Evolutionary conservation across 1,140 invertebrate genomes (phyloP), one percentile per base, ranked within the genome.

Genomic region (Dermatophagoides farinae): DNA sequence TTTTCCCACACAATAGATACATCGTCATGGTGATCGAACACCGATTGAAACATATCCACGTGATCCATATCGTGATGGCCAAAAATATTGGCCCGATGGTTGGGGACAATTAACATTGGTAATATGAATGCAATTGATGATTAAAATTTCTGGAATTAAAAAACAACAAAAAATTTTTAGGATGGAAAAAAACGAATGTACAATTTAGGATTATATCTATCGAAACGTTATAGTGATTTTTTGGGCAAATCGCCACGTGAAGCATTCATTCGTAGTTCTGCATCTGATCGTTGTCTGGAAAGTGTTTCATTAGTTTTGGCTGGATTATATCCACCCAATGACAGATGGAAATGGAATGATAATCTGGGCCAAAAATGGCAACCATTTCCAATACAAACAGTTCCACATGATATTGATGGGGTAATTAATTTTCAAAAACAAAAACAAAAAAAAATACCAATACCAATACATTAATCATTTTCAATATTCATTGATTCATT

Each of bases 51-150:
- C 64, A 0, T 87, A 84, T 65, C 78, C 78, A 43, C 83, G 77
- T 67, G 84, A 86, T 73, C 81, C 81, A 6, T 78, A 76, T 65
- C 77, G 82, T 68, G 71, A 74, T 60, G 54, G 9, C 5, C 10
- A 1, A 23, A 31, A 31, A 31, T 58, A 44, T 52, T 89, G 86
- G 86, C 79, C 83, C 8, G 79, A 79, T 22, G 83, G 80, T 62
- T 76, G 77, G 72, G 85, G 84, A 14, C 78, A 87, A 68, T 70
- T 91, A 18, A 88, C 86, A 0, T 81, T 83, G 71, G 84, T 62
- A 46, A 2, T 31, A 8, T 20, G 16, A 58, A 31, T 43, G 53
- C 25, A 41, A 37, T 18, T 6, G 2, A 18, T 55, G 16, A n/a
- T 9, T 52, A 6, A 39, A 50, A 23, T 49, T 37, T 20, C 18